Base-by-base conservation (phyloP, 2,797 vertebrate species). In the Esox masquinongy region DNA sequence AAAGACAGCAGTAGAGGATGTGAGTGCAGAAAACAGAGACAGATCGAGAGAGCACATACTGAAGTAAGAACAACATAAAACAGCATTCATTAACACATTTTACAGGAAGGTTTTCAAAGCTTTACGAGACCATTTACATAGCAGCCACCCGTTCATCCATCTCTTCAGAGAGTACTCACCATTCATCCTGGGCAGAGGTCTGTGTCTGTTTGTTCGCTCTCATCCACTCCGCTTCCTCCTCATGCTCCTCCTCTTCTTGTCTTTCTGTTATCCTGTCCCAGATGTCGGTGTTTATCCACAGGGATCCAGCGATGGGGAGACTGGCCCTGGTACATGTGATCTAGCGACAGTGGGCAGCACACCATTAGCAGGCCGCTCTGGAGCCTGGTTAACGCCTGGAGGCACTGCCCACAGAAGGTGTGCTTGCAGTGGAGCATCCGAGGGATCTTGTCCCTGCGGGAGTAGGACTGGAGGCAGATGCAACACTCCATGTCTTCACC, bases 331-430 rank as follows among this genome's bases (percentile, higher is more conserved):
- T 81, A 80, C 90, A 91, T 24, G 91, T 92, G 7, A 86, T 82
- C 84, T 86, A 88, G 75, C 91, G 91, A 93, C 63, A 93, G 39
- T 0, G 92, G 92, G 74, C 92, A 93, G 50, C 69, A 51, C 11
- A 90, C 68, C 0, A 71, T 83, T 70, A 70, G 29, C 53, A 90
- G 0, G 14, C 1, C 1, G 0, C 75, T 80, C 0, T 73, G 1
- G n/a, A 9, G 0, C 17, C 2, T 26, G 67, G 78, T 77, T 74
- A 93, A 34, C 6, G 31, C 70, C 73, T 88, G 66, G 74, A 93
- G 74, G 56, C 92, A 93, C 0, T 17, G n/a, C 0, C 75, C 36
- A 39, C 92, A 93, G 82, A 93, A 92, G 1, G 91, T 92, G 84
- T 93, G 92, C 0, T 64, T 15, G 82, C 92, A 93, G 85, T 92